Percentiles rank a stretch among this genome's conserved stretches.
These are phyloP conservation scores for Albula glossodonta DNA, from an alignment of 2,113 vertebrate species.

Conservation along the genomic window DNA sequence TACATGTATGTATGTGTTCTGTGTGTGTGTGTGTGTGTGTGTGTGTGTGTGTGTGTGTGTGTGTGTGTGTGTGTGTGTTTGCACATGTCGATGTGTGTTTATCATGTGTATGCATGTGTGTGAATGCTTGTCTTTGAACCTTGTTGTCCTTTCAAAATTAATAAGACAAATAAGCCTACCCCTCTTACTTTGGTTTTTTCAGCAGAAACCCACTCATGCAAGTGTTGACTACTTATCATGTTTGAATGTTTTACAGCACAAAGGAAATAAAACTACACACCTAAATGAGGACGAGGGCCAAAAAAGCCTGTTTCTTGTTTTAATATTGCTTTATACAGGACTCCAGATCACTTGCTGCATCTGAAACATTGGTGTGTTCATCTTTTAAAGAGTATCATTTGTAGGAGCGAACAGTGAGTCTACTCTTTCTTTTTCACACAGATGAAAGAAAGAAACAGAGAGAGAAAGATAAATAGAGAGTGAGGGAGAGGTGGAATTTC, in stretches of 20 bases:
- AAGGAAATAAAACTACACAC: neutral
- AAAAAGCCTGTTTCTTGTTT: no score
- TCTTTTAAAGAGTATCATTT: no score
- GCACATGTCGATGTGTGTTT: neutral
- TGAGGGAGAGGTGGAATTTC: neutral
- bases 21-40: conserved; percentile 1
- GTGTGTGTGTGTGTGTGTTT: neutral
- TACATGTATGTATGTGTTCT: neutral
- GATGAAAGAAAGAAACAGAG: neutral
- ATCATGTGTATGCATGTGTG: neutral
- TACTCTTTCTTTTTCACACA: no score
- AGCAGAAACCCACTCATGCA: neutral
- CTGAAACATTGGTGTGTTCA: no score
- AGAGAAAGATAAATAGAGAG: neutral
- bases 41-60: neutral
- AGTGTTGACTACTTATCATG: neutral
- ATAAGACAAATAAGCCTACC: neutral
- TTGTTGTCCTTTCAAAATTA: neutral
- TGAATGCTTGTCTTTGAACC: neutral
- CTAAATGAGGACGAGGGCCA: no score
- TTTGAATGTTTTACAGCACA: neutral
- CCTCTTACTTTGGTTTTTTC: neutral
- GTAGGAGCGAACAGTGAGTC: no score
- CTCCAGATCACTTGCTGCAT: no score
- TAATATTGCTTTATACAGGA: no score